These are phyloP conservation scores for Conomelus anceps DNA, from an alignment of 2,888 invertebrate genomes.

Conservation along the genomic window DNA sequence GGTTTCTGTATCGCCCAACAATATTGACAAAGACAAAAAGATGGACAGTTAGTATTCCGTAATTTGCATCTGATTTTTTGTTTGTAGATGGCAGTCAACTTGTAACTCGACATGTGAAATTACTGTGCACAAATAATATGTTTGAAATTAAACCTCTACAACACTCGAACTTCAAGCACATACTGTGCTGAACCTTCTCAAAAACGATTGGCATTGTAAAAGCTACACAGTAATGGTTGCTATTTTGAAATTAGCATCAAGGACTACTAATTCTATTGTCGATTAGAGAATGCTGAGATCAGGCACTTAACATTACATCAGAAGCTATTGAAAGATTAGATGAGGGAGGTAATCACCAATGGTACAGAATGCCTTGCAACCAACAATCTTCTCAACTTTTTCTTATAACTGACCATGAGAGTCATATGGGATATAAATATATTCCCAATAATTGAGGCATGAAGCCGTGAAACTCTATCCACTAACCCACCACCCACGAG, in stretches of 20 bases:
- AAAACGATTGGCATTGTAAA: not conserved
- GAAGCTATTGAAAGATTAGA: not conserved
- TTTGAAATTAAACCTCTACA: not conserved
- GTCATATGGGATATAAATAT: too few species aligned
- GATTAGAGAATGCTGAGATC: not conserved
- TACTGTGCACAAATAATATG: not conserved
- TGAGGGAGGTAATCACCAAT: too few species aligned
- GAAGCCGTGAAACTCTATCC: too few species aligned
- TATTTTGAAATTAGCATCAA: not conserved
- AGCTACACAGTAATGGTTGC: not conserved
- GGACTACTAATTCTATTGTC: not conserved
- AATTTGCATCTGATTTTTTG: conserved; percentile 6
- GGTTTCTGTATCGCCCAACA: not conserved
- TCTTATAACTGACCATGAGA: too few species aligned
- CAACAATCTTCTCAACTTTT: too few species aligned
- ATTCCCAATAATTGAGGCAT: too few species aligned
- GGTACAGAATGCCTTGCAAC: too few species aligned
- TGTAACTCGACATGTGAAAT: not conserved
- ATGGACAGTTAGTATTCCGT: not conserved
- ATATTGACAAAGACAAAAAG: not conserved
- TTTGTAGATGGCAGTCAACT: not conserved
- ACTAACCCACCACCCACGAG: too few species aligned
- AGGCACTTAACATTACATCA: not conserved
- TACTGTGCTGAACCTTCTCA: not conserved
- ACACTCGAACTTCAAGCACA: not conserved